phyloP scores from a whole-genome alignment of 2,797 vertebrate species.

The Notolepis coatsorum region DNA sequence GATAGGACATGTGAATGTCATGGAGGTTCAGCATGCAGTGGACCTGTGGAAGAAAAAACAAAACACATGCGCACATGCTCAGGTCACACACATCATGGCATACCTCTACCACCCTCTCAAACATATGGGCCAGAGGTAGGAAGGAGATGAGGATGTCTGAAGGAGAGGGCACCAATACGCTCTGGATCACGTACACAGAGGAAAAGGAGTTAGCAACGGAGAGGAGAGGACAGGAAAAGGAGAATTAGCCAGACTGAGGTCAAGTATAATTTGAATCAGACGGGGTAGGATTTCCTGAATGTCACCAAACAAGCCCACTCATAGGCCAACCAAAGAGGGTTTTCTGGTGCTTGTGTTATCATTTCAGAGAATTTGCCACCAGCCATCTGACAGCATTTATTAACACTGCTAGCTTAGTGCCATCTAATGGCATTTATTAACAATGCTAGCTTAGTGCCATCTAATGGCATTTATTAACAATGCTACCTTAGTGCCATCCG shows the following conservation, averaged over 20 bases:
- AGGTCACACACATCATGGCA: constrained; percentile 45
- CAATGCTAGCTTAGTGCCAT: too few relatives aligned
- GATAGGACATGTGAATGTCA: constrained; percentile 84
- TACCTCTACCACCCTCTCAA: constrained; percentile 95
- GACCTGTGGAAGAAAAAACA: constrained; percentile 79
- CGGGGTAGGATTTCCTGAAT: too few relatives aligned
- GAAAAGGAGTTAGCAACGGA: constrained; percentile 19
- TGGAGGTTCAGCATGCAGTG: constrained; percentile 69
- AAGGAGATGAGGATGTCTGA: constrained; percentile 93
- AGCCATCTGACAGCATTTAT: too few relatives aligned
- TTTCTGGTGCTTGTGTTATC: too few relatives aligned
- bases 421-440: too few relatives aligned
- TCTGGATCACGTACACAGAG: constrained; percentile 50
- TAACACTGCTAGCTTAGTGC: too few relatives aligned
- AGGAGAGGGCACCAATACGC: constrained; percentile 57
- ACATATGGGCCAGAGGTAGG: constrained; percentile 97
- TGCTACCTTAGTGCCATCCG: too few relatives aligned
- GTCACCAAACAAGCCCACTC: too few relatives aligned
- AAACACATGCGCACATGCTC: constrained; percentile 58
- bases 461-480: too few relatives aligned
- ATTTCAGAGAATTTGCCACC: too few relatives aligned
- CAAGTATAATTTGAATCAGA: neutral
- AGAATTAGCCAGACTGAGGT: neutral
- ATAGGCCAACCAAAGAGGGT: too few relatives aligned
- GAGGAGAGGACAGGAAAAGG: constrained; percentile 13